Evolutionary conservation across 2,113 vertebrate species (phyloP), one percentile per base, ranked within the genome.

Genomic region (Notechis scutatus): DNA sequence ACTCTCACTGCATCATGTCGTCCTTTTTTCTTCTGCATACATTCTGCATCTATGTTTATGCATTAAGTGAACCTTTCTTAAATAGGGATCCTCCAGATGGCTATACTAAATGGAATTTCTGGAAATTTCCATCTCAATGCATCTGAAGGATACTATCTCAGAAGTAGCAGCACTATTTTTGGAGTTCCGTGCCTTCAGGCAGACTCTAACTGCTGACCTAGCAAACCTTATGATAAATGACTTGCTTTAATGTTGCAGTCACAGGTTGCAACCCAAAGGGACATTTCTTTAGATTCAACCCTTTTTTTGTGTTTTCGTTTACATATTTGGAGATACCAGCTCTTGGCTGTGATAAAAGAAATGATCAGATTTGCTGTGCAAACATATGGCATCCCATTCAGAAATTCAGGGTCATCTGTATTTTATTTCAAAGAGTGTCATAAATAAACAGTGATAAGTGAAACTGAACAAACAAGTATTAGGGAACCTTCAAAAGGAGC

Each of bases 371-470:
- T 85, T 93, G 85, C 42, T 90, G 87, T 93, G 88, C 56, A 94
- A 90, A 95, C 20, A 6, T 93, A 54, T 21, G 92, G 74, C n/a
- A 91, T 91, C 85, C 10, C 88, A 90, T 74, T 42, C 94, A 94
- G 93, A 95, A 91, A 89, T 95, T 95, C 87, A 21, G 29, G 92
- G 87, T 34, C 95, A 85, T 91, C 96, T 81, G 47, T 93, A 90
- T 92, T 95, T 87, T 14, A 87, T 85, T 94, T 91, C 92, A 94
- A 94, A 96, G 20, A 5, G 88, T 93, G 94, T 20, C 90, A 90
- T 90, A 95, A 93, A 97, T 90, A 95, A 89, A 95, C 92, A 94
- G 88, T 74, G 87, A 90, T 64, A 90, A 94, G 91, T 47, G 92
- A 57, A 95, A 92, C 23, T 56, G 93, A 95, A 93, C 90, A 89